Base-by-base conservation (phyloP, 2,888 invertebrate genomes). In the Nezara viridula region DNA sequence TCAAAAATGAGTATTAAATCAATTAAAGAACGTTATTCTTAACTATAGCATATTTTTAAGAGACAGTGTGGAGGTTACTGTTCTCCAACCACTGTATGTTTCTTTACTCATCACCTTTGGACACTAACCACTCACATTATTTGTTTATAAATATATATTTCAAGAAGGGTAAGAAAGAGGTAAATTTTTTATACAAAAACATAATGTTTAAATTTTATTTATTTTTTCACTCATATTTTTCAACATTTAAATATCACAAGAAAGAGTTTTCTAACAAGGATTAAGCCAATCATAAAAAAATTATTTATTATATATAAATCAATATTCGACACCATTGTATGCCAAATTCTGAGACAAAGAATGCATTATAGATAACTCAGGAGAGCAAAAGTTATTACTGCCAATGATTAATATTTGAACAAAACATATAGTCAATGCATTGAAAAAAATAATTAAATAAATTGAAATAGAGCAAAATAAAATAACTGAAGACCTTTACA, bases 191-290 rank as follows among this genome's bases (percentile, higher is more conserved):
- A 19, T 19, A 73, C 6, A 73, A 27, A 32, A 12, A 77, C 40
- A 81, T 81, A 24, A 81, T n/a, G 44, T 81, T 81, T 81, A 40
- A 81, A 81, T 40, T 77, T 81, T 81, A 81, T 81, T 81, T 81
- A 81, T 81, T 81, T 81, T 77, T 81, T 81, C 81, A 81, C 81
- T 81, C 81, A 81, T 40, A 77, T 9, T 81, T 81, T 81, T 81
- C 81, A 81, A 81, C 81, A 81, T 44, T 81, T 24, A 81, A 44
- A 81, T 81, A 81, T 44, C 81, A 81, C 81, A 81, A 81, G 44
- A 81, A 81, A 81, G n/a, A 44, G 2, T 81, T 81, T 81, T 81
- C 40, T 47, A 81, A 77, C 40, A 60, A 73, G 37, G 19, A 73
- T 37, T 73, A 73, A 73, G 66, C 66, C 66, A 73, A 73, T 37